Evolutionary conservation across 2,113 vertebrate genomes (phyloP).

Genomic region (Pogona vitticeps): DNA sequence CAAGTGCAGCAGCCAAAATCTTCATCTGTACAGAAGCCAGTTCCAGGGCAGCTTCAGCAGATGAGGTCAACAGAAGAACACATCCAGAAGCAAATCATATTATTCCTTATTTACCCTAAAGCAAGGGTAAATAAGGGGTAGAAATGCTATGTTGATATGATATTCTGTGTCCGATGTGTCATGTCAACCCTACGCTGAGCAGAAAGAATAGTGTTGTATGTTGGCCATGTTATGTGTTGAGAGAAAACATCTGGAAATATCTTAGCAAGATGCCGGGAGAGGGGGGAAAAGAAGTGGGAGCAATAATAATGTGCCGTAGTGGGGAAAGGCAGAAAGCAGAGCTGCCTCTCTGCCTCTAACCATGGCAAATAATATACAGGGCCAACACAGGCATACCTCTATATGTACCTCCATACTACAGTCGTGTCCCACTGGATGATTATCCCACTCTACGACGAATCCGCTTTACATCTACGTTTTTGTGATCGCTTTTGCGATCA

Average conservation of each 20-base stretch:
- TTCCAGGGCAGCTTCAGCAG: background rate
- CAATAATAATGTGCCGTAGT: background rate
- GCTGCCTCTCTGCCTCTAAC: background rate
- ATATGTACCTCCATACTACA: background rate
- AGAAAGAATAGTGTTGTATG: background rate
- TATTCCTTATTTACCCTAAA: background rate
- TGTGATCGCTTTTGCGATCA: too few relatives aligned
- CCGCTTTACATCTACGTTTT: too few relatives aligned
- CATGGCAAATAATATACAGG: too few relatives aligned
- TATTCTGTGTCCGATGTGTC: rapidly evolving
- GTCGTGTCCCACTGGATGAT: too few relatives aligned
- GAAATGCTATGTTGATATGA: rapidly evolving
- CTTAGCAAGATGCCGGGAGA: background rate
- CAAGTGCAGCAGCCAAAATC: rapidly evolving
- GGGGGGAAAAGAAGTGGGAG: background rate
- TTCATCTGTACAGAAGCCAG: background rate
- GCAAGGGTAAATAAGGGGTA: background rate
- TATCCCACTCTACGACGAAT: too few relatives aligned
- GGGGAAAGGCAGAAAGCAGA: too few relatives aligned
- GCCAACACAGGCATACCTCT: too few relatives aligned
- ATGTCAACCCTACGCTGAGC: rapidly evolving
- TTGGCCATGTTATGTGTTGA: background rate
- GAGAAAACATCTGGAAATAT: background rate
- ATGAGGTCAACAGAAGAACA: background rate
- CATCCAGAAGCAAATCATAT: rapidly evolving